A percentile compares a stretch with the other conserved stretches of the same genome.
phyloP scores from a whole-genome alignment of 2,888 invertebrate species.

The Nasonovia ribisnigri region DNA sequence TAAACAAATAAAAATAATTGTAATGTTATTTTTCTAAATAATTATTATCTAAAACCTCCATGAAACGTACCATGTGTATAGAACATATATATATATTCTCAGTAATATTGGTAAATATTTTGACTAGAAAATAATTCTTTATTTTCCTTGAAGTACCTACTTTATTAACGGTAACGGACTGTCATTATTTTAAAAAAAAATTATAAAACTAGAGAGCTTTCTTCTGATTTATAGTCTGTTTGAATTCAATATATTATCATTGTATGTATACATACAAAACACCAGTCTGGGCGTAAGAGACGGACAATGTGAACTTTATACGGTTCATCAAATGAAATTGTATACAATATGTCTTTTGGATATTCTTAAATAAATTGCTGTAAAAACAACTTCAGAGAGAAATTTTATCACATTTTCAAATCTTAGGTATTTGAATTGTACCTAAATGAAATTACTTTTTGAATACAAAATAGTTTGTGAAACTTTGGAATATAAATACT shows the following conservation, averaged over 20 bases:
- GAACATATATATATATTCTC: background rate
- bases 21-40: background rate
- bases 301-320: background rate
- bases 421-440: background rate
- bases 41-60: background rate
- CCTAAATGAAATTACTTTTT: background rate
- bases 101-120: background rate
- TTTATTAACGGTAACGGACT: background rate
- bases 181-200: background rate
- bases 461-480: background rate
- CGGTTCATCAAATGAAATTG: background rate
- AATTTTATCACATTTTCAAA: background rate
- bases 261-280: background rate
- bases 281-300: background rate
- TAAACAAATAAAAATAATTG: background rate
- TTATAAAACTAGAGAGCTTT: background rate
- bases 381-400: background rate
- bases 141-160: background rate
- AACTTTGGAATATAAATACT: background rate
- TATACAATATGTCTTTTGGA: background rate
- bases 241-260: background rate
- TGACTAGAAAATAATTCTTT: background rate
- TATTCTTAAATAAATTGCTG: background rate
- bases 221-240: background rate
- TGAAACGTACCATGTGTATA: background rate